phyloP scores from a whole-genome alignment of 2,113 vertebrate species.

The Callithrix jacchus region DNA sequence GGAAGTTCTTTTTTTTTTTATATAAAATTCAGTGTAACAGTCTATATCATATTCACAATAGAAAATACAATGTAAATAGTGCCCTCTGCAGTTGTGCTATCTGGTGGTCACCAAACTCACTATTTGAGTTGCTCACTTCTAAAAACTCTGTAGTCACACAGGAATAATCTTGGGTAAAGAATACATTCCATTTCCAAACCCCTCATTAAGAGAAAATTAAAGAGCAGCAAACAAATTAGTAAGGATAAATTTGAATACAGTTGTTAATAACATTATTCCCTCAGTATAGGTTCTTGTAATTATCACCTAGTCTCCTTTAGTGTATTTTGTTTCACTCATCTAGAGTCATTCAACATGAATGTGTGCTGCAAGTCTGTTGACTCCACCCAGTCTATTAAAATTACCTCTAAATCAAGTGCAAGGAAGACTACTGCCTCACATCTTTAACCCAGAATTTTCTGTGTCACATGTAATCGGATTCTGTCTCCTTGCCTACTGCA shows the following conservation, averaged over 20 bases:
- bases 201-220: background rate
- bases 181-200: background rate
- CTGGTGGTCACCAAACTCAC: background rate
- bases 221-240: background rate
- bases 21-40: background rate
- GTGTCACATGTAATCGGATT: slow-evolving; percentile 31
- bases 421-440: background rate
- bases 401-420: background rate
- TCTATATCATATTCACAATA: background rate
- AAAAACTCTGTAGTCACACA: background rate
- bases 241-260: background rate
- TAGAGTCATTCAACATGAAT: background rate
- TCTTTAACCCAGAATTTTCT: slow-evolving; percentile 37
- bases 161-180: background rate
- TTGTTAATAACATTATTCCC: background rate
- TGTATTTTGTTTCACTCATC: background rate
- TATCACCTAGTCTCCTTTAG: background rate
- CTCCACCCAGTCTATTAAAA: background rate
- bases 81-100: background rate
- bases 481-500: slow-evolving; percentile 60
- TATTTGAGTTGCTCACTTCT: background rate
- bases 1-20: background rate
- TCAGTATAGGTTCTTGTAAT: background rate
- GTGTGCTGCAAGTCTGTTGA: background rate
- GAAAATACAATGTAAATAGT: background rate